Conservation (phyloP, 1,140 invertebrate genomes). For the Nebria ingens region DNA sequence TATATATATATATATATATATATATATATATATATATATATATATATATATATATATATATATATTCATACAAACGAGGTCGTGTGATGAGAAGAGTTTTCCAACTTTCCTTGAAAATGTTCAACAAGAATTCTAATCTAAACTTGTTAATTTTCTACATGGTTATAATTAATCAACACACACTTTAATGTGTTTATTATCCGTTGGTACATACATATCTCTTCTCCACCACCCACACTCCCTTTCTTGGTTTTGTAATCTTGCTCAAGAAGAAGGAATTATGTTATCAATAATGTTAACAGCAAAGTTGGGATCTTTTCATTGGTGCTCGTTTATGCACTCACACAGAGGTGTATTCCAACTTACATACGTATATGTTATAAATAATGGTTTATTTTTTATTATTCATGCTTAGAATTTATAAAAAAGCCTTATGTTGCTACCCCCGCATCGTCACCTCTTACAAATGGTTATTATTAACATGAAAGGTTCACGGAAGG, state of each 20-base stretch:
- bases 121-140: constrained; percentile 7
- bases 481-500: no score
- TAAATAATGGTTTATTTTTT: no score
- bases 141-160: constrained; percentile 7
- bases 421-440: no score
- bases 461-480: no score
- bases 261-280: neutral
- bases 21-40: neutral
- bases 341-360: no score
- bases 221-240: neutral
- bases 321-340: no score
- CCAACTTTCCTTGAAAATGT: neutral
- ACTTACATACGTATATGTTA: no score
- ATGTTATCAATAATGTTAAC: neutral
- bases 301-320: no score
- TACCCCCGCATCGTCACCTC: no score
- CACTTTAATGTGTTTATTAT: constrained; percentile 8
- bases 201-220: neutral
- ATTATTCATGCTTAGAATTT: no score
- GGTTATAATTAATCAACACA: constrained; percentile 8
- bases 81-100: constrained; percentile 12
- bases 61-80: constrained; percentile 9
- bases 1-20: neutral
- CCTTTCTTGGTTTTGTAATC: neutral
- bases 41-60: neutral